Conservation (phyloP, 2,888 invertebrate species). For the Autographa gamma region DNA sequence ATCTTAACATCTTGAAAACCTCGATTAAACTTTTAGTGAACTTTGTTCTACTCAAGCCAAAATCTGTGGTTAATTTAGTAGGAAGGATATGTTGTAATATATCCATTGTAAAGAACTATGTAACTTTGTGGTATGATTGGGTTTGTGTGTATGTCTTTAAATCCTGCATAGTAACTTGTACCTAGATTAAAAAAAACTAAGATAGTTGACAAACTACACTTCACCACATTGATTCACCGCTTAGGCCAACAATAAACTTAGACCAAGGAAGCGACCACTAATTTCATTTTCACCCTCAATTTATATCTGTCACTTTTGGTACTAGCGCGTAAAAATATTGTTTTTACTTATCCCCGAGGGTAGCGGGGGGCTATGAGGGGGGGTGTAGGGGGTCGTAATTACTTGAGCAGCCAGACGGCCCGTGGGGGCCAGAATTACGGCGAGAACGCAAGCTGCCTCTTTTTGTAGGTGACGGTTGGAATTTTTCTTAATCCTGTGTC, state of each 20-base stretch:
- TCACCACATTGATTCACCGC: conserved; percentile 15
- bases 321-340: conserved; percentile 87
- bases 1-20: neutral
- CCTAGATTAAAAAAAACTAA: too few species aligned
- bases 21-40: neutral
- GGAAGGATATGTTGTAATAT: neutral
- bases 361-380: conserved; percentile 64
- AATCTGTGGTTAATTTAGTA: neutral
- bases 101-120: too few species aligned
- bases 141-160: too few species aligned
- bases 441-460: conserved; percentile 71
- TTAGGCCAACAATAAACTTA: conserved; percentile 62
- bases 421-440: conserved; percentile 78
- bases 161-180: too few species aligned
- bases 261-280: conserved; percentile 77
- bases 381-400: conserved; percentile 79
- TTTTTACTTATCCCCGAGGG: conserved; percentile 86
- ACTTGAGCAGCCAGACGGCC: conserved; percentile 85
- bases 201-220: neutral
- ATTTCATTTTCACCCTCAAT: conserved; percentile 85
- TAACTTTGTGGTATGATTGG: too few species aligned
- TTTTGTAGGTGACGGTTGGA: conserved; percentile 77
- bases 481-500: conserved; percentile 78
- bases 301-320: conserved; percentile 87
- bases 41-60: neutral